phyloP scores from a whole-genome alignment of 2,113 vertebrate genomes.

The Pterocles gutturalis region DNA sequence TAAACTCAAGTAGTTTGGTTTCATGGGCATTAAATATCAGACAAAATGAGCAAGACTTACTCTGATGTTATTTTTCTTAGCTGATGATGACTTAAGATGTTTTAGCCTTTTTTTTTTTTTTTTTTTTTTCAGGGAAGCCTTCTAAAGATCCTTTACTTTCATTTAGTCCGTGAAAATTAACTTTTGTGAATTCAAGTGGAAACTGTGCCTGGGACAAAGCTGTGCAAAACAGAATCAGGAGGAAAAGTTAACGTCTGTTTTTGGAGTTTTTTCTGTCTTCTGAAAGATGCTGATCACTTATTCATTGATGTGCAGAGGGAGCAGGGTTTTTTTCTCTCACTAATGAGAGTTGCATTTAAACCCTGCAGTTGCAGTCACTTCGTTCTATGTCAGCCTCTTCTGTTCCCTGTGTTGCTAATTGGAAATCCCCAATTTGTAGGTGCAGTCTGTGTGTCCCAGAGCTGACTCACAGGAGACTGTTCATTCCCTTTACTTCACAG shows the following conservation, averaged over 20 bases:
- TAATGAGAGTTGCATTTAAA: not conserved
- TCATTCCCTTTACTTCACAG: constrained; percentile 22
- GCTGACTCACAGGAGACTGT: constrained; percentile 41
- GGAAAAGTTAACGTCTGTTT: not conserved
- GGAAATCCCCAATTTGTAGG: constrained; percentile 51
- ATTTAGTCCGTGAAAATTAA: not conserved
- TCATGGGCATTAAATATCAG: not conserved
- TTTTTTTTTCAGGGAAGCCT: not conserved
- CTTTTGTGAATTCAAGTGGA: not conserved
- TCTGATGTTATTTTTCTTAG: not conserved
- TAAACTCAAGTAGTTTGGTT: not conserved
- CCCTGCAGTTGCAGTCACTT: not conserved
- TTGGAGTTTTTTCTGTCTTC: not conserved
- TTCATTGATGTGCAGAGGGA: not conserved
- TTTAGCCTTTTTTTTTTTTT: not conserved
- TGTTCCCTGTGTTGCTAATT: constrained; percentile 36
- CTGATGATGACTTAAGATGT: not conserved
- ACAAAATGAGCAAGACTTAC: not conserved
- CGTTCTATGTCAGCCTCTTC: not conserved
- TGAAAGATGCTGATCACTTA: not conserved
- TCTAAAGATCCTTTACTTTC: not conserved
- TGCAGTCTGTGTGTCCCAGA: constrained; percentile 20
- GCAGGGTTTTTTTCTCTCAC: not conserved
- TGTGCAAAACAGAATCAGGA: not conserved
- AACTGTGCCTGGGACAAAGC: not conserved